These are phyloP conservation scores for Paramormyrops hopkinsi DNA, from an alignment of 2,797 vertebrate species.

Conservation along the genomic window DNA sequence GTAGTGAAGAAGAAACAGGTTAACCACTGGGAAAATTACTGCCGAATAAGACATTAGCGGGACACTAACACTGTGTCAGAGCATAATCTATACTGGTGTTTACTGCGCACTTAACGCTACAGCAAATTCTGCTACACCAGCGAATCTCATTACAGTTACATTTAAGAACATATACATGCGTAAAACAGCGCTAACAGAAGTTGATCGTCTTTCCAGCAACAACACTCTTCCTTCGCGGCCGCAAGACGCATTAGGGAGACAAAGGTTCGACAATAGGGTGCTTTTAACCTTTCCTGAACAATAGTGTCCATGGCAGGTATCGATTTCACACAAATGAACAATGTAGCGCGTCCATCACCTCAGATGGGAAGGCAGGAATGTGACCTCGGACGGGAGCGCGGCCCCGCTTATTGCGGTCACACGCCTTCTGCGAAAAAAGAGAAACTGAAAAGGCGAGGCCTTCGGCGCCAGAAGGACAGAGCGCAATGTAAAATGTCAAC, in stretches of 20 bases:
- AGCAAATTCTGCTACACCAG: not conserved
- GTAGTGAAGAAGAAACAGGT: not conserved
- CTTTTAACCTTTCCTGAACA: slow-evolving; percentile 13
- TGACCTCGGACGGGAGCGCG: not conserved
- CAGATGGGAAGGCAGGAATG: not conserved
- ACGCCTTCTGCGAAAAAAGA: not conserved
- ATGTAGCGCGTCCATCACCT: not conserved
- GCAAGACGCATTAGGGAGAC: not conserved
- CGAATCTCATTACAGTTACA: not conserved
- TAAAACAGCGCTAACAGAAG: not conserved
- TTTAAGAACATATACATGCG: not conserved
- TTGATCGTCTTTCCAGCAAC: not conserved
- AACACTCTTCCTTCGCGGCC: not conserved
- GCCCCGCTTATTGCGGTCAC: not conserved
- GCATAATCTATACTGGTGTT: not conserved
- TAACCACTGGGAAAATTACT: not conserved
- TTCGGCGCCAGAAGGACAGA: not conserved
- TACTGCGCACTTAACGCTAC: not conserved
- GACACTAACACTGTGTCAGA: not conserved
- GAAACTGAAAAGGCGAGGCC: not conserved
- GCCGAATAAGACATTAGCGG: not conserved
- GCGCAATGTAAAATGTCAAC: not conserved
- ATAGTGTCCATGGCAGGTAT: not conserved
- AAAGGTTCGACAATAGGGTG: not conserved
- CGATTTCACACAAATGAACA: not conserved